phyloP scores from a whole-genome alignment of 2,113 vertebrate genomes.

The Tinamus guttatus region DNA sequence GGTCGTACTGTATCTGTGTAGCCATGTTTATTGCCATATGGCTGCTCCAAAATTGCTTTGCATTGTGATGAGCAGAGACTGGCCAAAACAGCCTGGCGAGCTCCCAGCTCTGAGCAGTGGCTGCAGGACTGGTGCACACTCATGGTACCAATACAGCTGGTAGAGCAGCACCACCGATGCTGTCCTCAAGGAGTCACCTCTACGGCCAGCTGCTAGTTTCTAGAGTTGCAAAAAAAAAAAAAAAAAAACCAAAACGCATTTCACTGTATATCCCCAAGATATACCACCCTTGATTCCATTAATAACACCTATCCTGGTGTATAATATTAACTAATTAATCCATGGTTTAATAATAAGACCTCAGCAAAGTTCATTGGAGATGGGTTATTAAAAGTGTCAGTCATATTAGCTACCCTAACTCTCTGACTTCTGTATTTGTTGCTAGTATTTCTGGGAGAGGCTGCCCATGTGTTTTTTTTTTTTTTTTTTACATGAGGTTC shows the following conservation, averaged over 20 bases:
- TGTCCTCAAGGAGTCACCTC: conserved; percentile 15
- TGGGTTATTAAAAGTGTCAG: conserved; percentile 51
- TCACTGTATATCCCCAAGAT: background rate
- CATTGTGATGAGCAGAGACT: conserved; percentile 22
- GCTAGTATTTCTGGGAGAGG: background rate
- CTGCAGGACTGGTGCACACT: conserved; percentile 29
- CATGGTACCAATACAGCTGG: background rate
- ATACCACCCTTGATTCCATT: background rate
- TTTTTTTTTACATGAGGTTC: too few species aligned
- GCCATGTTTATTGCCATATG: conserved; percentile 67
- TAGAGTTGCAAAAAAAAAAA: background rate
- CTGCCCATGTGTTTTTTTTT: background rate
- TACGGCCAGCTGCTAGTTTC: conserved; percentile 40
- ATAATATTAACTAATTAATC: conserved; percentile 17
- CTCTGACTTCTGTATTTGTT: background rate
- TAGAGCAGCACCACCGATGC: conserved; percentile 14
- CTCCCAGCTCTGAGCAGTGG: conserved; percentile 53
- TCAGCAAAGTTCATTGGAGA: conserved; percentile 33
- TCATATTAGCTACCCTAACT: conserved; percentile 30
- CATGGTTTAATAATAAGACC: conserved; percentile 54
- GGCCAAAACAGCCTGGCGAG: conserved; percentile 46
- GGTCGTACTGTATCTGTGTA: conserved; percentile 30
- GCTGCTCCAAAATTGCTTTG: conserved; percentile 64
- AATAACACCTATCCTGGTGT: background rate
- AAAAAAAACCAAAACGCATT: too few species aligned